Base-by-base conservation (phyloP, 2,113 vertebrate species). In the Salvelinus sp. region DNA sequence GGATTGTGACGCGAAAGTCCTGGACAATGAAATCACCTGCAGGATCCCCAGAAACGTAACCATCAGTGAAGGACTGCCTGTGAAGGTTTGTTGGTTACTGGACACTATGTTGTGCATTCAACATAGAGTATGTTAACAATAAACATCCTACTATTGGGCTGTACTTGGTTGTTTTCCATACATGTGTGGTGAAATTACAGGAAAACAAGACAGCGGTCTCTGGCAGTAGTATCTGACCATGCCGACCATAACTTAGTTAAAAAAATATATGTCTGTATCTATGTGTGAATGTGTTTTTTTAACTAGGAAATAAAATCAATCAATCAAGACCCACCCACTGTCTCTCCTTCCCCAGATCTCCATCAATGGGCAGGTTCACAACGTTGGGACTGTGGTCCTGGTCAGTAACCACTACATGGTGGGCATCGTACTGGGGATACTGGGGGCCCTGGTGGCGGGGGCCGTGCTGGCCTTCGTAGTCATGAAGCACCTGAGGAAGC, bases 1-100 rank as follows among this genome's bases (percentile, higher is more conserved):
- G 27, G 88, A 94, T 81, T 99, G 97, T 89, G 92, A 93, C 50
- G 93, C 95, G 22, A 94, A 89, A 20, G 89, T 98, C 79, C 87
- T 95, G 86, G 94, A 96, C 44, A 96, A 96, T 0, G 92, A 97
- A 81, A 95, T 98, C 77, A 94, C 92, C 0, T 99, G 97, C 82
- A 93, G 91, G 58, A 92, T 98, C 77, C 94, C 97, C 38, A 91
- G 85, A 4, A 87, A 94, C 67, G 77, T 96, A 81, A 88, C 9
- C 28, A 90, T 97, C 71, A 73, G 75, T 0, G 71, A n/a, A n/a
- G n/a, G 95, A 0, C 87, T 92, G 3, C 88, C 88, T 0, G 90
- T 97, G 69, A 89, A 95, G 95, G 97, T 98, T 0, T 80, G 87
- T 75, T 23, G 10, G 58, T 62, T 23, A 62, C 58, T 62, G n/a